Base-by-base conservation (phyloP, 2,888 invertebrate species). In the Drosophila birchii region DNA sequence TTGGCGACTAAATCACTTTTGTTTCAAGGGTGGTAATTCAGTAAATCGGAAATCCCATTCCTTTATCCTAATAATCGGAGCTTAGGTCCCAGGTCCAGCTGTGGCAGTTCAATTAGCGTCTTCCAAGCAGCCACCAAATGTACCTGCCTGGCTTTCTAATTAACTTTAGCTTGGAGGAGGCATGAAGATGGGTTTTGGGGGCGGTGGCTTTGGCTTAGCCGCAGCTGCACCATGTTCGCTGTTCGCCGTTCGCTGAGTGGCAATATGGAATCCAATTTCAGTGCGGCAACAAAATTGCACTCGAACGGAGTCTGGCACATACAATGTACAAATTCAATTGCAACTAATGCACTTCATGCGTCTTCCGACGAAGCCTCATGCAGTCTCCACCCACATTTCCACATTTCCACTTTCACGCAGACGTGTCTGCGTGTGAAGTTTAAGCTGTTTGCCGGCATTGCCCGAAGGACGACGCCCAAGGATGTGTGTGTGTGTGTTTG, bases 241-340 rank as follows among this genome's bases (percentile, higher is more conserved):
- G 7, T 18, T 49, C 32, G 49, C 32, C 34, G 44, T 45, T 45
- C 38, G 49, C 49, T 55, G 49, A 47, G 56, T 38, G 69, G 49
- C 69, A 69, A 68, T 69, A 56, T 38, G 69, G 56, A 68, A 69
- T 57, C 69, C 68, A 69, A 69, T 69, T 69, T 69, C 56, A 51
- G 64, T 63, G 43, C 53, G 79, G 78, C 86, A 78, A 80, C 78
- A 76, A 80, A 79, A 84, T 80, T 86, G 75, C 73, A 81, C 82
- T 84, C 78, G 77, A 85, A 80, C 74, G 80, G 75, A 81, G 78
- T 78, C 73, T 59, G 51, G 9, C 49, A 51, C 64, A 66, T 69
- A 79, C 66, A 62, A 55, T 70, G 77, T 74, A 79, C 72, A 85
- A 90, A 91, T 90, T 90, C 89, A 90, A 90, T 90, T 89, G 88